phyloP scores from a whole-genome alignment of 2,113 vertebrate genomes.

The Nyctereutes procyonoides region DNA sequence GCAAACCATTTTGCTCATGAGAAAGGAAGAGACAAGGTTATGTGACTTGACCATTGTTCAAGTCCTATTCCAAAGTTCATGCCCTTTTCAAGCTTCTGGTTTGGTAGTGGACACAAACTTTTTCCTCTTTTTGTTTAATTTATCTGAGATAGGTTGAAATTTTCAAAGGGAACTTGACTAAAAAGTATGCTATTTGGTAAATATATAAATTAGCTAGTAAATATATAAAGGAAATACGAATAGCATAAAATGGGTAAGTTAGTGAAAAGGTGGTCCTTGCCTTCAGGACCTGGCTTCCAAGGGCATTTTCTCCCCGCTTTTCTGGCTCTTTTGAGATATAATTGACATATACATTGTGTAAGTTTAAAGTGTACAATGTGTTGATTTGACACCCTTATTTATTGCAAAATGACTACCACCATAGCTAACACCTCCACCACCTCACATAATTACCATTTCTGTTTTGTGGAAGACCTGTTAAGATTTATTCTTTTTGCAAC shows the following conservation, averaged over 20 bases:
- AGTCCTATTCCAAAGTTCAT: background rate
- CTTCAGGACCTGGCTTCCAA: background rate
- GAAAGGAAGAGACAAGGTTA: background rate
- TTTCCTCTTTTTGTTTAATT: slow-evolving; percentile 19
- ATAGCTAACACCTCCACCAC: background rate
- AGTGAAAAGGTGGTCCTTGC: background rate
- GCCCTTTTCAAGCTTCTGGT: background rate
- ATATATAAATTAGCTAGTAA: background rate
- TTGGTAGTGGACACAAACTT: background rate
- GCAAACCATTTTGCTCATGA: background rate
- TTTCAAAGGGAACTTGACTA: background rate
- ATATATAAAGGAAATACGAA: background rate
- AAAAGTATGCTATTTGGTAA: background rate
- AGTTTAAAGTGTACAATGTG: background rate
- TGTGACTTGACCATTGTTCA: background rate
- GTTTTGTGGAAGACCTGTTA: background rate
- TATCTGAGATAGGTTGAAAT: background rate
- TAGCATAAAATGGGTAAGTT: background rate
- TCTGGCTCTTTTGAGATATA: background rate
- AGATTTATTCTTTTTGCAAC: background rate
- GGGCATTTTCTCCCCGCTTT: background rate
- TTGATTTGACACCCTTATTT: background rate
- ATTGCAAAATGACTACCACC: slow-evolving; percentile 3
- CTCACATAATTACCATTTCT: background rate
- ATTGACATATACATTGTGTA: background rate